phyloP scores from a whole-genome alignment of 2,113 vertebrate genomes.

The Oceanites oceanicus region DNA sequence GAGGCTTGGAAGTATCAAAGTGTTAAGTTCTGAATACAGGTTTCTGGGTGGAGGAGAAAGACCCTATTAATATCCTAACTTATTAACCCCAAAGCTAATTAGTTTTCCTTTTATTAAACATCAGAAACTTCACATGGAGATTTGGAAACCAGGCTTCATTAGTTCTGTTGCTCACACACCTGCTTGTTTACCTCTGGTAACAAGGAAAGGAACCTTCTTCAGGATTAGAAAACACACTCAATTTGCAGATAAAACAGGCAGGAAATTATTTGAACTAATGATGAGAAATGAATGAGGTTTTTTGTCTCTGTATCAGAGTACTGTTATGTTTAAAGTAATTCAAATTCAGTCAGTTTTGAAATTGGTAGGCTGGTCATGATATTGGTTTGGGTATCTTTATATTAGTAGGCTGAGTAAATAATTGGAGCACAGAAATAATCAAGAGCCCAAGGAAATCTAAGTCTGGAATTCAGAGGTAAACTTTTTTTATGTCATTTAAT shows the following conservation, averaged over 20 bases:
- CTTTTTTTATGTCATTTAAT: slow-evolving; percentile 45
- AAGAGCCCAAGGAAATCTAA: slow-evolving; percentile 5
- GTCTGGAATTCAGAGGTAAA: slow-evolving; percentile 13
- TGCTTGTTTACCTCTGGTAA: neutral
- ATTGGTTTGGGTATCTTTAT: slow-evolving; percentile 5
- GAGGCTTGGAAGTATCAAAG: neutral
- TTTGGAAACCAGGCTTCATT: neutral
- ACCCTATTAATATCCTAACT: neutral
- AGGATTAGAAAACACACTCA: neutral
- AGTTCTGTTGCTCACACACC: neutral
- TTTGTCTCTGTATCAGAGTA: neutral
- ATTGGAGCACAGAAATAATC: slow-evolving; percentile 25
- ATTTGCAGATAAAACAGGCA: slow-evolving; percentile 21
- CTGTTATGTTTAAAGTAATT: slow-evolving; percentile 11
- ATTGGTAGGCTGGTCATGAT: neutral
- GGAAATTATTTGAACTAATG: slow-evolving; percentile 17
- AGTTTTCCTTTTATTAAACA: neutral
- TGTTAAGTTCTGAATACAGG: neutral
- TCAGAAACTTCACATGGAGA: neutral
- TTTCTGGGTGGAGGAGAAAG: neutral
- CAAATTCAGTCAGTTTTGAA: slow-evolving; percentile 21
- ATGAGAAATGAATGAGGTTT: neutral
- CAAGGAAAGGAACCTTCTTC: neutral
- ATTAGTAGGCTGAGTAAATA: slow-evolving; percentile 38
- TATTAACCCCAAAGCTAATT: slow-evolving; percentile 8